phyloP scores from a whole-genome alignment of 2,888 invertebrate species.

The Tuberolachnus salignus region DNA sequence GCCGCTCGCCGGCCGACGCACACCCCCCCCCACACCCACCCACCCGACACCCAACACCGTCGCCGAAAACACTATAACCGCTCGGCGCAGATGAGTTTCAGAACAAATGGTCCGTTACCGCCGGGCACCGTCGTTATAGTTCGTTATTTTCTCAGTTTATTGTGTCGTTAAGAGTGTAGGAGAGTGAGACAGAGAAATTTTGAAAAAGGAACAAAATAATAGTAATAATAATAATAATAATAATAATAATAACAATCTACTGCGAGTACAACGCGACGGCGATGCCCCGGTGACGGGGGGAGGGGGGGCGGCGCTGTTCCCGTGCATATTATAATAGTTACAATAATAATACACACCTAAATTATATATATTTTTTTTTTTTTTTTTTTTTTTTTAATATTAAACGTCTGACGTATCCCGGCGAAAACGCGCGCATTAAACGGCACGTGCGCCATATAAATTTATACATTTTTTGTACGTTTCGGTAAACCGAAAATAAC shows the following conservation, averaged over 20 bases:
- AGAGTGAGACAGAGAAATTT: neutral
- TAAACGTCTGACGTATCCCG: neutral
- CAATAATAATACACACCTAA: constrained; percentile 12
- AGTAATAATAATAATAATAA: no score
- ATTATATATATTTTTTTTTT: no score
- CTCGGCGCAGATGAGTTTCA: constrained; percentile 16
- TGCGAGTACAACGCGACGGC: neutral
- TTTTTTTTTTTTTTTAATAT: no score
- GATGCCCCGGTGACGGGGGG: no score
- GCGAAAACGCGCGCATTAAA: neutral
- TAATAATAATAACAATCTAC: constrained; percentile 1
- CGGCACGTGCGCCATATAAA: neutral
- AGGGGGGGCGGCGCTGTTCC: neutral
- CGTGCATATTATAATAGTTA: no score
- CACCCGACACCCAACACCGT: no score
- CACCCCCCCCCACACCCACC: no score
- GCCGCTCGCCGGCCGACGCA: no score
- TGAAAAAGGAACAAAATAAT: no score
- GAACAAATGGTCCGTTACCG: constrained; percentile 43
- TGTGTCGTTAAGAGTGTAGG: constrained; percentile 4
- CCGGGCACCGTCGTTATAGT: constrained; percentile 29
- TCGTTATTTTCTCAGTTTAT: constrained; percentile 43
- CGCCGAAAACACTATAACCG: no score
- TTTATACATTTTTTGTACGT: neutral
- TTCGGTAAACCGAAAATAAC: neutral